These are phyloP conservation scores for Palythoa caribaeorum DNA, from an alignment of 92 coral and sea anemone genomes.

Conservation along the genomic window DNA sequence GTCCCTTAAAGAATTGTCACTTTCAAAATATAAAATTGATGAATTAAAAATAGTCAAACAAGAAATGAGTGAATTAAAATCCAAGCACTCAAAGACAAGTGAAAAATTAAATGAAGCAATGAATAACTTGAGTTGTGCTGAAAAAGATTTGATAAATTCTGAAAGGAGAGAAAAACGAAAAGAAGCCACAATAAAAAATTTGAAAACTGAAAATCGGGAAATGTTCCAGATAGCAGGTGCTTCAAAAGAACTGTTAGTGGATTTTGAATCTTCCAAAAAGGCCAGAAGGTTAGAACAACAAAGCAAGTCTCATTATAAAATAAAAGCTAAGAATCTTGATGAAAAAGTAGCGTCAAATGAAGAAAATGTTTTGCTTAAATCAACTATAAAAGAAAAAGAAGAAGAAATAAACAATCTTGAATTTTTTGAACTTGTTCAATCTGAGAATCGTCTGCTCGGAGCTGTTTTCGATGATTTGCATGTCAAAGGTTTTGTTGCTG, in stretches of 20 bases:
- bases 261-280: neutral
- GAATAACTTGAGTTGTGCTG: constrained; percentile 9
- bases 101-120: constrained; percentile 17
- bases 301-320: constrained; percentile 8
- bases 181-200: constrained; percentile 13
- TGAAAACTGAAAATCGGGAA: constrained; percentile 8
- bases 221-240: constrained; percentile 14
- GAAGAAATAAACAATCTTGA: constrained; percentile 1
- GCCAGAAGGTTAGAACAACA: constrained; percentile 1
- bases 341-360: constrained; percentile 11
- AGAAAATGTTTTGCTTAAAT: constrained; percentile 17
- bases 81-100: constrained; percentile 8
- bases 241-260: constrained; percentile 13
- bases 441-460: constrained; percentile 33
- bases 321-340: neutral
- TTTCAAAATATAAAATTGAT: constrained; percentile 7
- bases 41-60: constrained; percentile 9
- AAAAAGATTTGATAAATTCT: constrained; percentile 5
- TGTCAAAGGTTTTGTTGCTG: constrained; percentile 23
- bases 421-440: constrained; percentile 5
- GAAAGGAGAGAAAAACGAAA: constrained; percentile 4
- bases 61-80: constrained; percentile 14
- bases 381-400: constrained; percentile 15
- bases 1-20: constrained; percentile 11
- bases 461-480: constrained; percentile 23